Conservation (phyloP, 2,888 invertebrate species). For the Hemithea aestivaria region DNA sequence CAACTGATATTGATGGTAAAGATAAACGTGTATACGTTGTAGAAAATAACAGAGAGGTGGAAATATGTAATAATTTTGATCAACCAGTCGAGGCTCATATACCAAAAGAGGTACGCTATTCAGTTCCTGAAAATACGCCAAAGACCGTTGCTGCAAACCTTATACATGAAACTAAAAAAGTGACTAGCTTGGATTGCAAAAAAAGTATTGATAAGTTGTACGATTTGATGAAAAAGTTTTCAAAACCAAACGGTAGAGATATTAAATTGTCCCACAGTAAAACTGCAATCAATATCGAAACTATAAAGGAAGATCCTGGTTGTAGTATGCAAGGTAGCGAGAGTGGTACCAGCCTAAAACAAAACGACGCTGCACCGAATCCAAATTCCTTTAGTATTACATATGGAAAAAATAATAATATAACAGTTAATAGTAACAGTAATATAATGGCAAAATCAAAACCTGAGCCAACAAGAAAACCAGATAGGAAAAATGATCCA, state of each 20-base stretch:
- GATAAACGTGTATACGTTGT: conserved; percentile 13
- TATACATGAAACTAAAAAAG: conserved; percentile 23
- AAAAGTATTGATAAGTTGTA: conserved; percentile 68
- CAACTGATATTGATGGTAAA: conserved; percentile 31
- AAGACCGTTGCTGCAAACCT: conserved; percentile 16
- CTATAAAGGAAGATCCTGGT: conserved; percentile 23
- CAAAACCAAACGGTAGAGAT: conserved; percentile 32
- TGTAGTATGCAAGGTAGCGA: conserved; percentile 46
- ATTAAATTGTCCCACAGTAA: conserved; percentile 27
- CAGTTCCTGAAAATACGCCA: conserved; percentile 33
- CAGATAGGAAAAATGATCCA: conserved; percentile 29
- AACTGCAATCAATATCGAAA: conserved; percentile 17
- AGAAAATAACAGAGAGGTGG: conserved; percentile 11
- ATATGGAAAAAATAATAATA: conserved; percentile 37
- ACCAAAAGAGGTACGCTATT: conserved; percentile 8
- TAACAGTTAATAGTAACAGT: conserved; percentile 7
- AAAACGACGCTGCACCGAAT: conserved; percentile 45
- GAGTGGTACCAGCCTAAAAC: conserved; percentile 59
- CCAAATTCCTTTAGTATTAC: conserved; percentile 49
- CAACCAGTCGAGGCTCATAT: conserved; percentile 1
- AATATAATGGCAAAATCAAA: conserved; percentile 10
- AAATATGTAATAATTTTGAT: not conserved
- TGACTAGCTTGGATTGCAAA: conserved; percentile 48
- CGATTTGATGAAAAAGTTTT: conserved; percentile 52
- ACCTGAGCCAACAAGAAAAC: no score